Percentiles rank a stretch among this genome's conserved stretches.
Evolutionary conservation across 2,113 vertebrate species (phyloP).

Genomic region (Corythornis cristatus): DNA sequence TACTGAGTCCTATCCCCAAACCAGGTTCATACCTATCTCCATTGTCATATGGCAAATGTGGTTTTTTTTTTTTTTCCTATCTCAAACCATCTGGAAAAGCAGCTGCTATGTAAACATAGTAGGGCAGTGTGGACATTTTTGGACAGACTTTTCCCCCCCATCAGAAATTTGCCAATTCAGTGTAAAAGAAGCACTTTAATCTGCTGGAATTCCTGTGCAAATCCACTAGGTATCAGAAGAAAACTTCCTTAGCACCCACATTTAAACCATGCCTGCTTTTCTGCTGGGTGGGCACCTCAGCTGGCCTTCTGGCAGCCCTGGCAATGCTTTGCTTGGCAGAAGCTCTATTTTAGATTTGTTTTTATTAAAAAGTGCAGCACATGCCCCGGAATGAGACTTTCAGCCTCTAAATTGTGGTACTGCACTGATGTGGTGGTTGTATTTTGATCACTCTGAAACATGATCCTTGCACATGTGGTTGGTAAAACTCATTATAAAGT

Average conservation of each 20-base stretch:
- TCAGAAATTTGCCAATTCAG: not conserved
- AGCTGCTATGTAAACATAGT: not conserved
- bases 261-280: not conserved
- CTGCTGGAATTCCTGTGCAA: not conserved
- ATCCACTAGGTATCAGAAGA: not conserved
- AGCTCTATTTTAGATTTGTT: conserved; percentile 2
- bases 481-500: not conserved
- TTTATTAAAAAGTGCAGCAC: conserved; percentile 40
- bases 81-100: not conserved
- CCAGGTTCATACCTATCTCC: not conserved
- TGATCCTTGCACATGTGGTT: not conserved
- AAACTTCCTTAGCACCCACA: not conserved
- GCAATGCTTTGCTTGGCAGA: conserved; percentile 44
- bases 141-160: not conserved
- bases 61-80: not conserved
- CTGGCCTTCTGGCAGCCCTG: not conserved
- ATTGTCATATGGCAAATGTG: not conserved
- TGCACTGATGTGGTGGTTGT: not conserved
- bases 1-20: not conserved
- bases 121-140: not conserved
- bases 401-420: not conserved
- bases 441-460: rapidly evolving
- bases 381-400: not conserved
- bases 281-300: not conserved
- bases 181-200: not conserved